Percentiles rank a stretch among this genome's conserved stretches.
phyloP scores from a whole-genome alignment of 2,113 vertebrate genomes.

The Sterna hirundo region DNA sequence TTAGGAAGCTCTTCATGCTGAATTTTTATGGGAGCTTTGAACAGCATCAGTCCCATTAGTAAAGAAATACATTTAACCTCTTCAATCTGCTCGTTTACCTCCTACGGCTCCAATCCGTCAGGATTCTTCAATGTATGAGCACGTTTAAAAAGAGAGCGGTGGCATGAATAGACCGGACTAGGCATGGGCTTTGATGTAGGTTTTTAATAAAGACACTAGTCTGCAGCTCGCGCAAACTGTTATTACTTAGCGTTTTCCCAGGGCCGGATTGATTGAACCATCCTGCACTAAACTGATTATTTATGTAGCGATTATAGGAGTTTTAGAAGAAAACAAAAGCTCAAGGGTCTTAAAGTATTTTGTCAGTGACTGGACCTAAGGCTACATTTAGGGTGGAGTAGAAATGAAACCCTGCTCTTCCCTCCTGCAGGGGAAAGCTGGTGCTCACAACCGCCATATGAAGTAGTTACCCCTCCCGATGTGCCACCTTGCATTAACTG shows the following conservation, averaged over 20 bases:
- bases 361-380: background rate
- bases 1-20: background rate
- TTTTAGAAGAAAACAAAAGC: background rate
- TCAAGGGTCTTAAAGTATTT: background rate
- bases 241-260: background rate
- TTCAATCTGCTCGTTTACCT: constrained; percentile 20
- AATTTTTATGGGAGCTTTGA: constrained; percentile 8
- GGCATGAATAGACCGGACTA: background rate
- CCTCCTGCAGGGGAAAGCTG: background rate
- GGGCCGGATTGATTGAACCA: background rate
- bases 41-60: background rate
- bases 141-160: background rate
- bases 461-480: background rate
- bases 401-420: background rate
- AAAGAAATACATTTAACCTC: constrained; percentile 28
- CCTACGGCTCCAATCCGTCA: background rate
- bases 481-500: background rate
- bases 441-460: background rate
- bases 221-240: background rate
- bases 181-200: background rate
- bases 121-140: background rate
- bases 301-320: background rate
- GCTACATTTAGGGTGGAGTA: background rate
- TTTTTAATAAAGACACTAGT: constrained; percentile 24
- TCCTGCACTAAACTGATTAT: background rate